A percentile compares a stretch with the other conserved stretches of the same genome.
phyloP scores from a whole-genome alignment of 2,113 vertebrate genomes.

The Bucco capensis region DNA sequence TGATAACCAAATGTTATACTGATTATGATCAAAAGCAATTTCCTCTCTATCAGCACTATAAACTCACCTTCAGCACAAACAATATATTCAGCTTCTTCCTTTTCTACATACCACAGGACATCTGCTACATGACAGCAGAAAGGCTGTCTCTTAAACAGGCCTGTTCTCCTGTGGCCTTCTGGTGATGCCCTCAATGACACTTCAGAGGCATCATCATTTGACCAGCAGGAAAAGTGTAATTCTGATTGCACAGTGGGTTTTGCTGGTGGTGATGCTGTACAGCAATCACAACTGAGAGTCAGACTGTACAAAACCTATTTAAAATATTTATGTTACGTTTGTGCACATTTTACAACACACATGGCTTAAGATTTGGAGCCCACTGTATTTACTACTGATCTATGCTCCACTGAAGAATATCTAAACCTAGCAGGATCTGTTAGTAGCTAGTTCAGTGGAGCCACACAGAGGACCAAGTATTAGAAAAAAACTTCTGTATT shows the following conservation, averaged over 20 bases:
- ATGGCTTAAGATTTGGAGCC: neutral
- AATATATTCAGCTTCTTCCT: neutral
- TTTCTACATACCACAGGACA: neutral
- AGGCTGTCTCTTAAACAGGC: neutral
- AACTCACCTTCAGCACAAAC: neutral
- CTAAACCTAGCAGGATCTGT: neutral
- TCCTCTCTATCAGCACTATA: neutral
- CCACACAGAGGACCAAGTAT: neutral
- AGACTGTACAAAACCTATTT: neutral
- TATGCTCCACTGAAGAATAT: neutral
- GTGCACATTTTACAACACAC: neutral
- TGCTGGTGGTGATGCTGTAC: neutral
- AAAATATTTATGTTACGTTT: neutral
- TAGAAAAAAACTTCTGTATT: neutral
- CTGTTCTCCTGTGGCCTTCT: neutral
- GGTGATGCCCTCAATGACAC: neutral
- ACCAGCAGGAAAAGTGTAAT: neutral
- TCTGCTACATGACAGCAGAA: neutral
- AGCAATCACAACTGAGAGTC: neutral
- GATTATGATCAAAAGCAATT: neutral
- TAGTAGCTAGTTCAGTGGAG: neutral
- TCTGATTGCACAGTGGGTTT: neutral
- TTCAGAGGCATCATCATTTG: neutral
- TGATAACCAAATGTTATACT: neutral
- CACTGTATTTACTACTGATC: neutral